Evolutionary conservation across 2,797 vertebrate species (phyloP).

Genomic region (Triplophysa bombifrons): DNA sequence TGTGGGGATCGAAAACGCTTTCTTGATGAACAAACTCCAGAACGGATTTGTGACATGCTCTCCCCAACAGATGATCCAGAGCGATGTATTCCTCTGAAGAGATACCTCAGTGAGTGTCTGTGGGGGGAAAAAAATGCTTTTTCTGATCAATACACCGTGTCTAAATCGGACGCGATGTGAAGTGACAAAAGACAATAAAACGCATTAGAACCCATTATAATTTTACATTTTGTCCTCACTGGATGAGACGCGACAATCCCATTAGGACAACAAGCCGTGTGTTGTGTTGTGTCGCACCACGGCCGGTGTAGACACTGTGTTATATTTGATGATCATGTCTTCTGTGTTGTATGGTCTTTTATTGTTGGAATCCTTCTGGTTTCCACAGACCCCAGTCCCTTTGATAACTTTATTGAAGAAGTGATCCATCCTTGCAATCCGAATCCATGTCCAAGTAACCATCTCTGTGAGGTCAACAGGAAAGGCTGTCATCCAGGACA

Average conservation of each 20-base stretch:
- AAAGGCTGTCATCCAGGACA: conserved; percentile 87
- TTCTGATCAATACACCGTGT: background rate
- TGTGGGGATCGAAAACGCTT: conserved; percentile 94
- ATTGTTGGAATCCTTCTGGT: background rate
- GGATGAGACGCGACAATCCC: too few relatives aligned
- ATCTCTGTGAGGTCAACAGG: conserved; percentile 94
- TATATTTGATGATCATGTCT: background rate
- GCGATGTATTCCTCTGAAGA: conserved; percentile 91
- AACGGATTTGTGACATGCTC: conserved; percentile 93
- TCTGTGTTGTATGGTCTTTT: background rate
- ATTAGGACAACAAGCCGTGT: too few relatives aligned
- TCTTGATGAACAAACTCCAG: conserved; percentile 89
- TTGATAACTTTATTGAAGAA: conserved; percentile 85
- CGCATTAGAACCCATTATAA: too few relatives aligned
- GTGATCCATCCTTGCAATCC: conserved; percentile 98
- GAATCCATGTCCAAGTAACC: conserved; percentile 91
- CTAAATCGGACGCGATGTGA: too few relatives aligned
- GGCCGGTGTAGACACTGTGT: too few relatives aligned
- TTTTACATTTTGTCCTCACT: too few relatives aligned
- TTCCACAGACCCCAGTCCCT: conserved; percentile 84
- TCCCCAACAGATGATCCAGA: conserved; percentile 91
- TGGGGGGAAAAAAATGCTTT: background rate
- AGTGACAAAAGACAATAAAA: too few relatives aligned
- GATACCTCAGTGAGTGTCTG: conserved; percentile 89
- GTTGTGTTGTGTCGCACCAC: too few relatives aligned